Conservation (phyloP, 2,113 vertebrate genomes). For the Quiscalus mexicanus region DNA sequence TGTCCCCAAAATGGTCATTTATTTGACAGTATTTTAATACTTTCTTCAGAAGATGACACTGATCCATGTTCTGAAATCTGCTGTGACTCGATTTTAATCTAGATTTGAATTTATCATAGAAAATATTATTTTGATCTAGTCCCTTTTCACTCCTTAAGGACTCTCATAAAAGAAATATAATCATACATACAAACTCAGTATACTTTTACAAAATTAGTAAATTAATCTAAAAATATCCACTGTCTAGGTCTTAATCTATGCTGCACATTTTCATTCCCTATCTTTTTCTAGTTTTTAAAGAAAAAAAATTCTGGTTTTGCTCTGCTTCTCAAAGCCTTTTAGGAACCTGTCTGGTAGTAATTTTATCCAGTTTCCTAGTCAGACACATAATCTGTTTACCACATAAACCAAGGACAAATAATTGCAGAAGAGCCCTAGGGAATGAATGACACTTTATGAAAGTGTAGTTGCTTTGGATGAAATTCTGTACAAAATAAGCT, state of each 20-base stretch:
- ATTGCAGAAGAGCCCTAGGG: background rate
- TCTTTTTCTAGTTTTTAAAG: background rate
- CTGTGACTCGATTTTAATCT: background rate
- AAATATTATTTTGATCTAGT: background rate
- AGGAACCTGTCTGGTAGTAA: background rate
- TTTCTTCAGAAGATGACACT: background rate
- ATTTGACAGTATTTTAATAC: background rate
- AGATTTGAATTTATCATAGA: background rate
- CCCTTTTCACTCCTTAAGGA: background rate
- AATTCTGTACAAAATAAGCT: background rate
- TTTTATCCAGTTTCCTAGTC: background rate
- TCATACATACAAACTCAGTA: background rate
- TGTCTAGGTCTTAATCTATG: background rate
- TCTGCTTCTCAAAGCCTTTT: background rate
- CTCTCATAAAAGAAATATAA: background rate
- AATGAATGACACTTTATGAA: background rate
- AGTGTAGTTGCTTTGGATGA: background rate
- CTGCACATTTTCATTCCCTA: background rate
- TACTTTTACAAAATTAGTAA: background rate
- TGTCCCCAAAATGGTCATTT: background rate
- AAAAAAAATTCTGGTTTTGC: background rate
- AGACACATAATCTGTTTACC: background rate
- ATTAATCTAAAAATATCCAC: background rate
- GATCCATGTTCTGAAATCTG: background rate
- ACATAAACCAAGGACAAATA: background rate